Evolutionary conservation across 2,888 invertebrate genomes (phyloP), one percentile per base, ranked within the genome.

Genomic region (Lottia scabra): DNA sequence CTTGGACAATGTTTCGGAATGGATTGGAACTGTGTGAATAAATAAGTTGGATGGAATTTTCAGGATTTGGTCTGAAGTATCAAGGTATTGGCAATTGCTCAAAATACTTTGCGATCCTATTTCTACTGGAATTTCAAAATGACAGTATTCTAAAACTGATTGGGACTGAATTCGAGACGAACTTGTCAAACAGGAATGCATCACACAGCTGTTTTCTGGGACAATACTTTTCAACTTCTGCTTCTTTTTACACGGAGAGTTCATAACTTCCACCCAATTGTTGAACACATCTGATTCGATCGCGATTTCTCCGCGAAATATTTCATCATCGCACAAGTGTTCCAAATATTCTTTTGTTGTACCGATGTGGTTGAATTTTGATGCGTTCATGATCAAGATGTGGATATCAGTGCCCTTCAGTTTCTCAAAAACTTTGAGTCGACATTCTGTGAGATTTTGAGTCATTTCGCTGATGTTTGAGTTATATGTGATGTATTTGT

Each of bases 321-420:
- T 65, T 15, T 66, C 56, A 73, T 88, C 84, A 19, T 81, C 79
- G 68, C 87, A 87, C 65, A 87, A 84, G 70, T 88, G 79, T 26
- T 86, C 73, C 6, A 88, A 76, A 67, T 87, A 85, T 73, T 89
- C 89, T n/a, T 79, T 78, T 76, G 89, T 88, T 2, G 91, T 90
- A 10, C 91, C 91, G 45, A 91, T 84, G 76, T 91, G 91, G 70
- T 90, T 88, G 77, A 91, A 91, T 73, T 83, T 84, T 0, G 91
- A 91, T 6, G 83, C 77, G 69, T 88, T 86, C 72, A 90, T 83
- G 2, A 87, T 80, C 5, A 91, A 70, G 8, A 90, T 78, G 70
- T 84, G 82, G 23, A 90, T 77, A 12, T 84, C 78, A 10, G 82
- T 82, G 1, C 82, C 83, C 45, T 84, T 78, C 19, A 91, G 76